Conservation (phyloP, 2,113 vertebrate species). For the Lophotis ruficrista region DNA sequence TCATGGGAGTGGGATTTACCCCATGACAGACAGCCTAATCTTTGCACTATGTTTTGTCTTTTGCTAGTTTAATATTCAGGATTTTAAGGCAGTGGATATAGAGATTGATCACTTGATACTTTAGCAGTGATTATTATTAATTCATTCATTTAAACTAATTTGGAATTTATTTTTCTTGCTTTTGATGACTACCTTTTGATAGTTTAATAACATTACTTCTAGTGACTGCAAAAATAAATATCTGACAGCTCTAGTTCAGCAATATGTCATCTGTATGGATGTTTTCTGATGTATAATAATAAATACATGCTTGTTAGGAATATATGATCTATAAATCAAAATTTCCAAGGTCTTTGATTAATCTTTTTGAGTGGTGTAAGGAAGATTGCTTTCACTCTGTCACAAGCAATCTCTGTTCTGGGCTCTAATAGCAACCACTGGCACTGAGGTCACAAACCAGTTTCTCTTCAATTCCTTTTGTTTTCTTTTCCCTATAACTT, state of each 20-base stretch:
- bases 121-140: constrained; percentile 40
- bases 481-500: background rate
- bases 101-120: constrained; percentile 32
- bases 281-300: constrained; percentile 15
- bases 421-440: background rate
- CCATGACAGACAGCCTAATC: background rate
- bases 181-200: constrained; percentile 10
- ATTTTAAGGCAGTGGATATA: background rate
- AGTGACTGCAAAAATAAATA: constrained; percentile 27
- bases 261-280: background rate
- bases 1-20: background rate
- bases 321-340: constrained; percentile 9
- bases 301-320: background rate
- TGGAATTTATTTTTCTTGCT: constrained; percentile 40
- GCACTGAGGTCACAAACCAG: constrained; percentile 19
- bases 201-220: background rate
- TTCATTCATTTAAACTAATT: constrained; percentile 29
- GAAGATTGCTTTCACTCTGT: background rate
- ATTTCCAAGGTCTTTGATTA: constrained; percentile 15
- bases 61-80: constrained; percentile 17
- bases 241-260: constrained; percentile 8
- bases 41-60: background rate
- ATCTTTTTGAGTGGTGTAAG: background rate
- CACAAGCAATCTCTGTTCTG: background rate
- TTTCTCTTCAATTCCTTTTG: background rate